phyloP scores from a whole-genome alignment of 2,113 vertebrate species.

The Oncorhynchus gorbuscha region DNA sequence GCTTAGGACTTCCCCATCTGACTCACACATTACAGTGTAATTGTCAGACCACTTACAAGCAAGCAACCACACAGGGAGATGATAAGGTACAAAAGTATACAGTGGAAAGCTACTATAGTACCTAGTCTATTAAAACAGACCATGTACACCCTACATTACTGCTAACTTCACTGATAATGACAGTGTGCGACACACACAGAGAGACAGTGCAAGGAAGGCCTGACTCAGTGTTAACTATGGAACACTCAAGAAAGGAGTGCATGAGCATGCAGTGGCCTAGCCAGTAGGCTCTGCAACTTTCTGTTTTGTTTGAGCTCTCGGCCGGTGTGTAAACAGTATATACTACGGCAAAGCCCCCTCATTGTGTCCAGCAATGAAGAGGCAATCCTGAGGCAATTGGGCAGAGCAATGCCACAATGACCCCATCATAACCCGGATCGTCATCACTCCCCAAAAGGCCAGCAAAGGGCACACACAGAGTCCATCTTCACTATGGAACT shows the following conservation, averaged over 20 bases:
- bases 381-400: conserved; percentile 64
- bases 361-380: conserved; percentile 62
- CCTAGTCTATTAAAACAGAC: conserved; percentile 54
- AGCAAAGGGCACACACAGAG: background rate
- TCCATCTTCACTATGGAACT: background rate
- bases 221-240: conserved; percentile 48
- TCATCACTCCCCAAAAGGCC: background rate
- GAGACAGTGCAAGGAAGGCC: conserved; percentile 24
- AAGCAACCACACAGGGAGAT: conserved; percentile 36
- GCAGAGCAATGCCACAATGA: conserved; percentile 53
- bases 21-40: conserved; percentile 47
- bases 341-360: conserved; percentile 55
- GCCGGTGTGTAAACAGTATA: conserved; percentile 22
- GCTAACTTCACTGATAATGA: conserved; percentile 58
- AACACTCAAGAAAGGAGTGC: conserved; percentile 34
- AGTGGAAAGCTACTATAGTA: conserved; percentile 9
- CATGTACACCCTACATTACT: conserved; percentile 47
- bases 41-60: background rate
- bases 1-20: conserved; percentile 48
- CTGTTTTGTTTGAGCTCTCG: conserved; percentile 55
- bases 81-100: conserved; percentile 48
- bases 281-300: conserved; percentile 43
- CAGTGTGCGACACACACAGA: conserved; percentile 32
- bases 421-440: conserved; percentile 45
- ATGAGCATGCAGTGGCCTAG: conserved; percentile 30